Evolutionary conservation across 64 coral and sea anemone genomes (phyloP), one percentile per base, ranked within the genome.

Genomic region (Montipora sp.): DNA sequence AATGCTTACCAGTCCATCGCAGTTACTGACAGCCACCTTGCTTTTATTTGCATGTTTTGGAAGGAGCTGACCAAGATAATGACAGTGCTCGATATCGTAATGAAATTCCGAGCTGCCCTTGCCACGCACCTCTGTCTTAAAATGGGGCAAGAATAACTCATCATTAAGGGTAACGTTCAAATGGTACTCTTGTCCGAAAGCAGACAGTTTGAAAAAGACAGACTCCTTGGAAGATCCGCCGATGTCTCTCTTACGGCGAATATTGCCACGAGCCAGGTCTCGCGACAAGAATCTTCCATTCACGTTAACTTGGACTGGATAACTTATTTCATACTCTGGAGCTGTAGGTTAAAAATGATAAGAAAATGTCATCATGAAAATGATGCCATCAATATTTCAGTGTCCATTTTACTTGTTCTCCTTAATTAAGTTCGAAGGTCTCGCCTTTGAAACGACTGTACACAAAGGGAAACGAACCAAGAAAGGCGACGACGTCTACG

Each of bases 11-110:
- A 92, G 55, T 92, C 90, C 90, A 84, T 92, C 90, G 59, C 90
- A 92, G 80, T 92, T 92, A 75, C 90, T 92, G 23, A 92, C 14
- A n/a, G 90, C 90, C 15, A 92, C 90, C 22, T 84, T 92, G 72
- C 50, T 75, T 23, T 44, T 55, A 1, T 63, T 73, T 83, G 71
- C 80, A 46, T 66, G 50, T 43, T 50, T 13, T 12, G 71, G 47
- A 61, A 92, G 23, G 69, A 92, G 48, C 69, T 92, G 90, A 49
- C 90, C 90, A 67, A 77, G 20, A 47, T 92, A 92, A 84, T 92
- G 90, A 36, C 90, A 92, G 72, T 84, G 53, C 13, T 72, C 67
- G 59, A 76, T 63, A 2, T 70, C 59, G 9, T 75, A 77, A 77
- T 74, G 73, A 11, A 84, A 92, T 83, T 75, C 68, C 4, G 90